Base-by-base conservation (phyloP, 2,888 invertebrate genomes). In the Dilophus febrilis region DNA sequence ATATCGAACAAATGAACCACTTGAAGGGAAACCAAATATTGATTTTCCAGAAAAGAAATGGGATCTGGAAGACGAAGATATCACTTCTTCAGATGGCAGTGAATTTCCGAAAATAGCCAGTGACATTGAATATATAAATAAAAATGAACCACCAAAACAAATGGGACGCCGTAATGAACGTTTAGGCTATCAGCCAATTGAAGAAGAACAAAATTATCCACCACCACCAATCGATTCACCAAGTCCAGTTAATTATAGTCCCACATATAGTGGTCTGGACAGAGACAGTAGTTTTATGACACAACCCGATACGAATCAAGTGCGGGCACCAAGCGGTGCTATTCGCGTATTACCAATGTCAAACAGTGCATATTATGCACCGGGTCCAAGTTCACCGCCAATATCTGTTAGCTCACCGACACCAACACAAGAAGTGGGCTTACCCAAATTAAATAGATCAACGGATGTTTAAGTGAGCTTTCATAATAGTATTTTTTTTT, bases 1-100 rank as follows among this genome's bases (percentile, higher is more conserved):
- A 38, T 90, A 90, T 59, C 71, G 77, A 48, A 90, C 88, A 10
- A 68, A 85, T 55, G 88, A 90, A 64, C 88, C 88, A 38, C 61
- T 88, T 47, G 61, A 64, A 43, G 67, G 67, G 40, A 72, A 75
- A 53, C 84, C 87, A 31, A 69, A 77, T 45, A 70, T 77, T 49
- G 81, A 82, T 44, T 86, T 86, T 63, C 82, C 82, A 48, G 78
- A 80, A 47, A 84, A 84, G 60, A 72, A 74, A 44, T 81, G 80
- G 77, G 83, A 83, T 57, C 61, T 83, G 40, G 76, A 75, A 43
- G 72, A 73, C 50, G 76, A 75, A 57, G 74, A 73, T 50, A 61
- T 72, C 38, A 57, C 66, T 27, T 73, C 74, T 38, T 64, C 65
- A 45, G 74, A 65, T 48, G 69, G 71, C 42, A 72, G 70, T 52